A percentile compares a stretch with the other conserved stretches of the same genome.
These are phyloP conservation scores for Reticulitermes lucifugus DNA, from an alignment of 2,888 invertebrate species.

Conservation along the genomic window DNA sequence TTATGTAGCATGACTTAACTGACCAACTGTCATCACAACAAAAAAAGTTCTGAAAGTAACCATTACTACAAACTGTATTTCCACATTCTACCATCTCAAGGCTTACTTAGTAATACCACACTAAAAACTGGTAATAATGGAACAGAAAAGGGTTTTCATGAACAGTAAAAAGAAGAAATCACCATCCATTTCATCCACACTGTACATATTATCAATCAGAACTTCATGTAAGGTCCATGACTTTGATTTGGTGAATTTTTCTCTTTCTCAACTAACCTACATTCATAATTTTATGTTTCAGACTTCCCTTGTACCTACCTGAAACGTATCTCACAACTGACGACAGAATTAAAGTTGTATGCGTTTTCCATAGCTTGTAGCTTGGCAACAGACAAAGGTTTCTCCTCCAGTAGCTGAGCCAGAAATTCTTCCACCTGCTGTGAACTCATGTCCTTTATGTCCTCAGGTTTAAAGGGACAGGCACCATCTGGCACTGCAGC, in stretches of 20 bases:
- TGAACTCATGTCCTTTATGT: slow-evolving; percentile 70
- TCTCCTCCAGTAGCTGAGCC: slow-evolving; percentile 72
- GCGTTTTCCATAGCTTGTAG: slow-evolving; percentile 71
- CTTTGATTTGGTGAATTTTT: neutral
- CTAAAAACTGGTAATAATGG: too few species aligned
- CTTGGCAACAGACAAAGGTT: slow-evolving; percentile 68
- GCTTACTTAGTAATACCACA: too few species aligned
- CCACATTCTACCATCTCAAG: too few species aligned
- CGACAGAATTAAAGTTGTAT: slow-evolving; percentile 74
- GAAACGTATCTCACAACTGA: slow-evolving; percentile 82
- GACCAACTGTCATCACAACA: too few species aligned
- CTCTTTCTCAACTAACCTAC: neutral
- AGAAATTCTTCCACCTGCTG: slow-evolving; percentile 78
- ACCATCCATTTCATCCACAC: too few species aligned
- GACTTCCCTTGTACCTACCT: slow-evolving; percentile 59
- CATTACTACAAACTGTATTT: too few species aligned
- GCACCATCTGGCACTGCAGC: slow-evolving; percentile 59
- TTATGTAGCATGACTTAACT: too few species aligned
- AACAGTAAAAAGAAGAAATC: too few species aligned
- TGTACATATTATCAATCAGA: too few species aligned
- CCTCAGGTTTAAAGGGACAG: slow-evolving; percentile 65
- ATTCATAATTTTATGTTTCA: neutral
- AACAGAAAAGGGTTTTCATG: too few species aligned
- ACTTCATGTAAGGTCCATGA: neutral
- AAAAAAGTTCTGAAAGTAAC: too few species aligned